Percentiles rank a stretch among this genome's conserved stretches.
Conservation (phyloP, 2,888 invertebrate species). For the Chaitophorus viminalis region DNA sequence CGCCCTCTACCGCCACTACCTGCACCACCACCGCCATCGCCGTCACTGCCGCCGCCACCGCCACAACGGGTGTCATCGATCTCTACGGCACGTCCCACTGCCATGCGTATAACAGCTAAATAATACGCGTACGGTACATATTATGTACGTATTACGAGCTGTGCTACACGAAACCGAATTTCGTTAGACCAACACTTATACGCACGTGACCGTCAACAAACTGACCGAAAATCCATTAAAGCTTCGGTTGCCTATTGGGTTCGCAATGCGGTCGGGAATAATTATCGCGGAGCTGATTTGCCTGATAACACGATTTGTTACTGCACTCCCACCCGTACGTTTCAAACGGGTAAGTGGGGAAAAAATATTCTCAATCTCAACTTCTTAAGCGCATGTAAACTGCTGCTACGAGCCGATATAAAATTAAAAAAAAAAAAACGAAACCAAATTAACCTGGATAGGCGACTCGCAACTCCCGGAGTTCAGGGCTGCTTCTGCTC, state of each 20-base stretch:
- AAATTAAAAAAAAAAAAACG: background rate
- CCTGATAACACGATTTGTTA: background rate
- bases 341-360: background rate
- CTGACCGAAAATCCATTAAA: background rate
- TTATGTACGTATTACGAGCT: background rate
- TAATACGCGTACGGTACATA: slow-evolving; percentile 1
- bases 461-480: slow-evolving; percentile 71
- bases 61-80: slow-evolving; percentile 61
- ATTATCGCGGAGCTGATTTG: background rate
- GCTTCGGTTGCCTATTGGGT: background rate
- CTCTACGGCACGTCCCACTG: slow-evolving; percentile 56
- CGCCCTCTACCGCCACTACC: slow-evolving; percentile 32
- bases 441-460: slow-evolving; percentile 74
- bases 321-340: background rate
- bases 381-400: too few relatives aligned
- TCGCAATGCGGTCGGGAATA: background rate
- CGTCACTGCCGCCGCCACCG: background rate
- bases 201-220: background rate
- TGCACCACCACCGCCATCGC: background rate
- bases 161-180: slow-evolving; percentile 16
- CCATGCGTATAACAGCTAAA: slow-evolving; percentile 54
- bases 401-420: background rate
- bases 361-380: too few relatives aligned
- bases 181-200: background rate
- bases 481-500: slow-evolving; percentile 78